phyloP scores from a whole-genome alignment of 1,140 invertebrate species.

The Parapsyche elsis region DNA sequence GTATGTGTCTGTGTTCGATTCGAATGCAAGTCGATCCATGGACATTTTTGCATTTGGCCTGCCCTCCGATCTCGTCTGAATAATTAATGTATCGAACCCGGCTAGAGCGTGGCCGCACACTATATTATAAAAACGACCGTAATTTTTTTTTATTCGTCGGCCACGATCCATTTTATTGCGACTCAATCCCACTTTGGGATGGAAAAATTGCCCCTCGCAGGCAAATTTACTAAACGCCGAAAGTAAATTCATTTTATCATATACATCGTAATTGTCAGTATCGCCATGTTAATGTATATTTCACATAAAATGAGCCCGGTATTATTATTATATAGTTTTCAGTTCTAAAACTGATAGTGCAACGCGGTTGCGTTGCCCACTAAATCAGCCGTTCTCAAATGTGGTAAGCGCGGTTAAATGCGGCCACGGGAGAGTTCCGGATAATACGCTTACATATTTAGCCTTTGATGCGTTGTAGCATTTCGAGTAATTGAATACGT shows the following conservation, averaged over 20 bases:
- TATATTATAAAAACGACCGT: constrained; percentile 48
- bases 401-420: background rate
- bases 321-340: too few relatives aligned
- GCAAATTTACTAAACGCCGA: background rate
- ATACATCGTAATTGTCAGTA: too few relatives aligned
- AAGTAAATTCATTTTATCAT: background rate
- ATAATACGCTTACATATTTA: constrained; percentile 5
- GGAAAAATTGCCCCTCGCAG: background rate
- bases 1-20: background rate
- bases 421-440: background rate
- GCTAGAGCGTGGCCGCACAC: constrained; percentile 5
- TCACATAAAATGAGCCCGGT: too few relatives aligned
- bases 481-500: background rate
- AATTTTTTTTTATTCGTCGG: constrained; percentile 45
- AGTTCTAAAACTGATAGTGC: too few relatives aligned
- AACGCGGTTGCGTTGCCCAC: background rate
- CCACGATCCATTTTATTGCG: constrained; percentile 33
- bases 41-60: constrained; percentile 28
- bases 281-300: too few relatives aligned
- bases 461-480: constrained; percentile 2
- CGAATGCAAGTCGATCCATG: background rate
- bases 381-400: background rate
- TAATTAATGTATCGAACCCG: constrained; percentile 28
- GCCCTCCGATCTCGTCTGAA: constrained; percentile 13
- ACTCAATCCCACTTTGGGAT: background rate